Base-by-base conservation (phyloP, 2,113 vertebrate species). In the Eulemur rufifrons region DNA sequence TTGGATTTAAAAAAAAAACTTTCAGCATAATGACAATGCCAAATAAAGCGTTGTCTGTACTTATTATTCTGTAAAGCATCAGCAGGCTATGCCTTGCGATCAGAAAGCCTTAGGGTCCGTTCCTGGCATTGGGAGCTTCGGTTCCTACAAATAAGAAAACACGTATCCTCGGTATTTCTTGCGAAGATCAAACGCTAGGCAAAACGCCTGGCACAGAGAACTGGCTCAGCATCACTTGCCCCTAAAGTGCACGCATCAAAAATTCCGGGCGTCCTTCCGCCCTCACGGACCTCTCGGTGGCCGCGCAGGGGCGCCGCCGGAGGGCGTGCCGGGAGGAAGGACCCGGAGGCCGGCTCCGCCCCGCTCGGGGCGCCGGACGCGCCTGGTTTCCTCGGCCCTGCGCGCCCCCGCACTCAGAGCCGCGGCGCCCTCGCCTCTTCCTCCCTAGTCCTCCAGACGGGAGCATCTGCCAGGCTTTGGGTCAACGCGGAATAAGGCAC, bases 221-320 rank as follows among this genome's bases (percentile, higher is more conserved):
- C 20, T 3, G 9, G 6, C 20, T 61, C 34, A 17, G 27, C 10
- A 83, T 50, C 47, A 13, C 17, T 18, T 8, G 6, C 37, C 25
- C 39, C 29, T 2, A 27, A 11, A 56, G 7, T 4, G 6, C 37
- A 56, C 0, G 25, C 39, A 37, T 4, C 56, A n/a, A 61, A 69
- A 34, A 7, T 45, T 47, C 0, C 0, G 6, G 0, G 13, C 1
- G 20, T 34, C 0, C 11, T 0, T 10, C 2, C 11, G 20, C 2
- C 4, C 54, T 21, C 20, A 20, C 54, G 14, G 7, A 21, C 6
- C 54, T 6, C 7, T 21, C 20, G 18, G 54, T 4, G 9, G 13
- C 7, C 1, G 73, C 66, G 25, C 76, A 12, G 6, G 50, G 7
- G 47, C 15, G 29, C 15, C 20, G 37, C 12, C 1, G 2, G 23